Conservation (phyloP, 2,113 vertebrate species). For the Conger conger region DNA sequence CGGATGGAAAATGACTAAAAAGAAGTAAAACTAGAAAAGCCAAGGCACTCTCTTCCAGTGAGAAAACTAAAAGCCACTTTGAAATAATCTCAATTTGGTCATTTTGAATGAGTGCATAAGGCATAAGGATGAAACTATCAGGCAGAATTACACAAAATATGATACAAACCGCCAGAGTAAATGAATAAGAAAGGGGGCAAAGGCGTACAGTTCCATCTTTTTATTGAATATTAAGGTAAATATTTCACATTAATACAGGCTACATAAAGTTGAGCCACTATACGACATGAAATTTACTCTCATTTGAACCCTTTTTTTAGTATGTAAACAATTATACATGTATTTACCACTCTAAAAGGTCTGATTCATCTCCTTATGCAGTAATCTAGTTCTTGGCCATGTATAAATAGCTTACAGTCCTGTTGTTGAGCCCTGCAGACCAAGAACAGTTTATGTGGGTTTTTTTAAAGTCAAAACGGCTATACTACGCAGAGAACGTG, state of each 20-base stretch:
- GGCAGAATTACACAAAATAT: background rate
- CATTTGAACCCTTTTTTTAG: slow-evolving; percentile 88
- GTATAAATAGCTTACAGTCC: slow-evolving; percentile 85
- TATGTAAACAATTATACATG: slow-evolving; percentile 98
- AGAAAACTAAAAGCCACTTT: too few relatives aligned
- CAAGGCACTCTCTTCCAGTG: too few relatives aligned
- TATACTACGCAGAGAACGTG: slow-evolving; percentile 91
- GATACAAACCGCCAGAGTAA: background rate
- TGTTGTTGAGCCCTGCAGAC: slow-evolving; percentile 87
- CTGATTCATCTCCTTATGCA: slow-evolving; percentile 82
- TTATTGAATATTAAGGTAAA: slow-evolving; percentile 99
- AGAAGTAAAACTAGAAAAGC: too few relatives aligned
- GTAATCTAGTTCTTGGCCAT: slow-evolving; percentile 87
- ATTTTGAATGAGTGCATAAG: too few relatives aligned
- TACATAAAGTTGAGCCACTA: slow-evolving; percentile 96
- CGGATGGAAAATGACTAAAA: too few relatives aligned
- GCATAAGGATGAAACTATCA: background rate
- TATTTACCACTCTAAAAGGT: slow-evolving; percentile 94
- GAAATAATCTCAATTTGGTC: too few relatives aligned
- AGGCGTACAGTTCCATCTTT: slow-evolving; percentile 72
- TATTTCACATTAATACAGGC: slow-evolving; percentile 99
- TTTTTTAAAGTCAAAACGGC: slow-evolving; percentile 83
- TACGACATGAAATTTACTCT: slow-evolving; percentile 84
- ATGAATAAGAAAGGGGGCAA: background rate
- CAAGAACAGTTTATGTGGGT: slow-evolving; percentile 79